phyloP scores from a whole-genome alignment of 2,113 vertebrate genomes.

The Mixornis gularis region DNA sequence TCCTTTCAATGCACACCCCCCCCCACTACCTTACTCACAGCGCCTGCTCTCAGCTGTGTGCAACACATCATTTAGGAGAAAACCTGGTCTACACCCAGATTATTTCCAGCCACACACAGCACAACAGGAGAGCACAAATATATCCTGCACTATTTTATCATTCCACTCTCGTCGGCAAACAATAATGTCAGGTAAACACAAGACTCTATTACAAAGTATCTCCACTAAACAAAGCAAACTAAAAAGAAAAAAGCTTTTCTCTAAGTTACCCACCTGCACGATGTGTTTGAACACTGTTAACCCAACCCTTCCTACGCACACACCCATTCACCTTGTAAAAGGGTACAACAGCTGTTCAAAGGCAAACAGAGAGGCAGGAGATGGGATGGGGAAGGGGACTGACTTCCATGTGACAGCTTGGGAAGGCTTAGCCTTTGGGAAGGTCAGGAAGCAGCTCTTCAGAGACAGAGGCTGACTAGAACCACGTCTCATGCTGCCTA shows the following conservation, averaged over 20 bases:
- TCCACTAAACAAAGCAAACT: neutral
- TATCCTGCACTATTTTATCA: neutral
- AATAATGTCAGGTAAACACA: neutral
- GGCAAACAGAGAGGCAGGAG: neutral
- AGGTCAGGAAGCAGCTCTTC: neutral
- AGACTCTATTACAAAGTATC: neutral
- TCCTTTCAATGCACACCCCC: neutral
- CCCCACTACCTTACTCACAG: neutral
- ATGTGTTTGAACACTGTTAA: neutral
- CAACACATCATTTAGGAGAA: neutral
- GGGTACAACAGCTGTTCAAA: neutral
- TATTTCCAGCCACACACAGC: neutral
- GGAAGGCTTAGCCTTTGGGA: neutral
- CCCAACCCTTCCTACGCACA: neutral
- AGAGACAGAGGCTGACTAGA: neutral
- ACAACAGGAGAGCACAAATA: neutral
- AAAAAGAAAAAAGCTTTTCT: neutral
- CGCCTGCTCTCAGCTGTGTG: neutral
- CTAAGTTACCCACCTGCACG: neutral
- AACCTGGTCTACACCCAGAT: neutral
- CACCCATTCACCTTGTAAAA: neutral
- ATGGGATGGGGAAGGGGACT: neutral
- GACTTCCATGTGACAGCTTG: neutral
- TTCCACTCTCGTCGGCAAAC: neutral
- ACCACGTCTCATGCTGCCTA: neutral